A percentile compares a stretch with the other conserved stretches of the same genome.
Conservation (phyloP, 2,888 invertebrate genomes). For the Drosophila birchii region DNA sequence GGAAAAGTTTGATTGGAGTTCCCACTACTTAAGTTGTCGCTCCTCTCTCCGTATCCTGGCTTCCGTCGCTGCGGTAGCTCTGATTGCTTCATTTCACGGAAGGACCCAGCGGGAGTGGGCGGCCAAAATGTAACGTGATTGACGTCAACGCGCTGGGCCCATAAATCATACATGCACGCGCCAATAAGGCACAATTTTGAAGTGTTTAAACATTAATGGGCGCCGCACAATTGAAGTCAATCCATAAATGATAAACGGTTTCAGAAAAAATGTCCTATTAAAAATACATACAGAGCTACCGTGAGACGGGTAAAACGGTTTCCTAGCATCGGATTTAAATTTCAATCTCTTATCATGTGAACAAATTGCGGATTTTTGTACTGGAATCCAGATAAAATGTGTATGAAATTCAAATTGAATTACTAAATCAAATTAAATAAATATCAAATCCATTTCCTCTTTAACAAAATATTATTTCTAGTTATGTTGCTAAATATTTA, state of each 20-base stretch:
- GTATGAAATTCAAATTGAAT: background rate
- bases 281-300: slow-evolving; percentile 27
- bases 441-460: no score
- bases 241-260: slow-evolving; percentile 58
- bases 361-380: background rate
- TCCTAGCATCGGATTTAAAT: slow-evolving; percentile 1
- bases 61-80: slow-evolving; percentile 7
- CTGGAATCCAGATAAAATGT: background rate
- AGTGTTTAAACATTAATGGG: slow-evolving; percentile 70
- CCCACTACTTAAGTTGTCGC: slow-evolving; percentile 20
- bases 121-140: slow-evolving; percentile 50
- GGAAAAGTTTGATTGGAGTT: slow-evolving; percentile 76
- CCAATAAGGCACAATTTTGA: slow-evolving; percentile 64
- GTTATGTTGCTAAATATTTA: no score
- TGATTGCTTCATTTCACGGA: slow-evolving; percentile 57
- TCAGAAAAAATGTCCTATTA: slow-evolving; percentile 33
- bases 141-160: slow-evolving; percentile 58
- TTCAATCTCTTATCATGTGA: background rate
- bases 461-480: no score
- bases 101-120: slow-evolving; percentile 2
- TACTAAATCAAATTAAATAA: background rate
- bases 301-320: background rate
- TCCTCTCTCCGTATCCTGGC: slow-evolving; percentile 5
- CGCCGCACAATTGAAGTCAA: slow-evolving; percentile 48
- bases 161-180: slow-evolving; percentile 72